Evolutionary conservation across 1,140 invertebrate species (phyloP).

Genomic region (Propsilocerus akamusi): DNA sequence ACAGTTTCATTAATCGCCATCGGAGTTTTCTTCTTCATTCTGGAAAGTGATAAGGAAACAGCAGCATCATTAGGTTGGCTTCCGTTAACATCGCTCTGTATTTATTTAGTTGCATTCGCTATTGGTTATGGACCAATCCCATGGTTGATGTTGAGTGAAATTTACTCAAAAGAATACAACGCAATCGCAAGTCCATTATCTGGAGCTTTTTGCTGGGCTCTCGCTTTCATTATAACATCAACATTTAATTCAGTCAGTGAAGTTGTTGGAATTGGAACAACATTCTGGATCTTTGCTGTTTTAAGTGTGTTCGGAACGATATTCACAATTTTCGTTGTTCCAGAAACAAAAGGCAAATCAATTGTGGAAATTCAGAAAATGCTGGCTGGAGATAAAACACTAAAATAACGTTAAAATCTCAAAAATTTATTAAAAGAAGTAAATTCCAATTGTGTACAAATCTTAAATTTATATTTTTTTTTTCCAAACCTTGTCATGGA

Average conservation of each 20-base stretch:
- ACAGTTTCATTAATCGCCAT: conserved; percentile 30
- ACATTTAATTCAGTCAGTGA: conserved; percentile 28
- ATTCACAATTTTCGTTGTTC: conserved; percentile 36
- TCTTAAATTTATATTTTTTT: too few species aligned
- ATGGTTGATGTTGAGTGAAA: conserved; percentile 44
- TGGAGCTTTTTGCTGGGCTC: conserved; percentile 47
- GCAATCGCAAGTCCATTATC: conserved; percentile 42
- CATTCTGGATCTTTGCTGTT: conserved; percentile 35
- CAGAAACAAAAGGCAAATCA: conserved; percentile 48
- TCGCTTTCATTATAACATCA: conserved; percentile 54
- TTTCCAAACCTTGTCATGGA: too few species aligned
- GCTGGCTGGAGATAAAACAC: neutral
- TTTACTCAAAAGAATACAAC: conserved; percentile 42
- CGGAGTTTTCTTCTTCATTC: conserved; percentile 36
- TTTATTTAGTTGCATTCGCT: conserved; percentile 46
- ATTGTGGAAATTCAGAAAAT: conserved; percentile 39
- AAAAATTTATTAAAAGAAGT: too few species aligned
- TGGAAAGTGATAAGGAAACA: neutral
- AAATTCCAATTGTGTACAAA: too few species aligned
- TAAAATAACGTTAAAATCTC: neutral
- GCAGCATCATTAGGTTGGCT: conserved; percentile 28
- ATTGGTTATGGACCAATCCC: conserved; percentile 50
- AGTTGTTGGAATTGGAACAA: conserved; percentile 26
- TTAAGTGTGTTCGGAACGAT: conserved; percentile 32
- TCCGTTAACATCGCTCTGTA: conserved; percentile 39